phyloP scores from a whole-genome alignment of 2,113 vertebrate genomes.

The Origma solitaria region DNA sequence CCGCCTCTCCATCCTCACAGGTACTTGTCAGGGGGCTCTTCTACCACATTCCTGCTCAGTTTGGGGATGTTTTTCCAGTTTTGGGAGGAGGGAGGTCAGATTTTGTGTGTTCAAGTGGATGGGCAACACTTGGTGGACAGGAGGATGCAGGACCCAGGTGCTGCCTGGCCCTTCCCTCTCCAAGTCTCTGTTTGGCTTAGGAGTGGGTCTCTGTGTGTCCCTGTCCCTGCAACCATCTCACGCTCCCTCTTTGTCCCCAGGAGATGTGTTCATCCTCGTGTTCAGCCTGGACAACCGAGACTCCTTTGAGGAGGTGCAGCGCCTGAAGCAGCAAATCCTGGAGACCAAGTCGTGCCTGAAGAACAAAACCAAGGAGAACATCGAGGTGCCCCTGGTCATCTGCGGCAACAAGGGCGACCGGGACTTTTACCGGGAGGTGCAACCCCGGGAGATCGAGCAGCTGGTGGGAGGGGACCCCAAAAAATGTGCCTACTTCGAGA shows the following conservation, averaged over 20 bases:
- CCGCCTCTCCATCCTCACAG: constrained; percentile 95
- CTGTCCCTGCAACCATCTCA: background rate
- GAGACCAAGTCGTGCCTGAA: constrained; percentile 96
- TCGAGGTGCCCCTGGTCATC: constrained; percentile 92
- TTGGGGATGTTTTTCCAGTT: background rate
- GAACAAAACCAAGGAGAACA: constrained; percentile 92
- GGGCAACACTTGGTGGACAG: background rate
- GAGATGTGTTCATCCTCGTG: constrained; percentile 94
- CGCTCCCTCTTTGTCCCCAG: constrained; percentile 53
- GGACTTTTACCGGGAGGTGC: constrained; percentile 86
- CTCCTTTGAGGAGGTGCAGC: constrained; percentile 94
- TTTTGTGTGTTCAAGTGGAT: background rate
- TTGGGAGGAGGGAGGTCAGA: background rate
- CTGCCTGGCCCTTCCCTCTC: background rate
- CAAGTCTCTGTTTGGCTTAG: background rate
- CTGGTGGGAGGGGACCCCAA: constrained; percentile 84
- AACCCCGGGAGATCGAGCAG: constrained; percentile 84
- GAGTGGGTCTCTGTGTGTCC: background rate
- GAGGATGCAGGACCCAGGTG: background rate
- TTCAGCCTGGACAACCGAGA: constrained; percentile 96
- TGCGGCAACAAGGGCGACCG: constrained; percentile 96
- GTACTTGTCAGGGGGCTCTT: constrained; percentile 60
- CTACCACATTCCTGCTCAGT: background rate
- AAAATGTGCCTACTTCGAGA: constrained; percentile 93
- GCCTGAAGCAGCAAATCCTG: constrained; percentile 91